Conservation (phyloP, 23 tunicate genomes). For the Trididemnum miniatum region DNA sequence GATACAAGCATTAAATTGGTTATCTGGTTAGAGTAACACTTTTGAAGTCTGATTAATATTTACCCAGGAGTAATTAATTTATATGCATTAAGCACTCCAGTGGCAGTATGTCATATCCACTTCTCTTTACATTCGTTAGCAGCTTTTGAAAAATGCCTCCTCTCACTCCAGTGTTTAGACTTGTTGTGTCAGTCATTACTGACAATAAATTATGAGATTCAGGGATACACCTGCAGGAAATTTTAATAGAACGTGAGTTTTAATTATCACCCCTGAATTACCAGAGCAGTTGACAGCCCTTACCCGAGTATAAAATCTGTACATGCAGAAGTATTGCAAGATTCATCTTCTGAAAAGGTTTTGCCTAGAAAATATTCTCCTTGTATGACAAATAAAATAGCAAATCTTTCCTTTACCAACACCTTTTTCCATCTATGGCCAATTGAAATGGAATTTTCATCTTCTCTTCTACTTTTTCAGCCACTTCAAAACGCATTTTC, state of each 20-base stretch:
- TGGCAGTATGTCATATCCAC: background rate
- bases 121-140: background rate
- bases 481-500: background rate
- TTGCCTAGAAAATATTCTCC: background rate
- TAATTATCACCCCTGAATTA: background rate
- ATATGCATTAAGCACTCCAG: background rate
- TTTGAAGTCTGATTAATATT: too few species aligned
- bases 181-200: background rate
- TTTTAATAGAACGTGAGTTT: background rate
- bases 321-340: background rate
- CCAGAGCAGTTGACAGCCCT: background rate
- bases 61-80: background rate
- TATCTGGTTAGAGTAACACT: too few species aligned
- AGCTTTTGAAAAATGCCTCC: background rate
- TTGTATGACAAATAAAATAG: background rate
- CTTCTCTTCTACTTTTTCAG: background rate
- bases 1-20: too few species aligned
- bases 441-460: background rate
- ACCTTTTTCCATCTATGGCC: background rate
- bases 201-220: background rate
- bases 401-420: background rate
- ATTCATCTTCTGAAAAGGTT: background rate
- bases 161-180: background rate
- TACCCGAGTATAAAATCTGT: background rate
- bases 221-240: background rate